phyloP scores from a whole-genome alignment of 2,888 invertebrate species.

The Drosophila neoperkinsi region DNA sequence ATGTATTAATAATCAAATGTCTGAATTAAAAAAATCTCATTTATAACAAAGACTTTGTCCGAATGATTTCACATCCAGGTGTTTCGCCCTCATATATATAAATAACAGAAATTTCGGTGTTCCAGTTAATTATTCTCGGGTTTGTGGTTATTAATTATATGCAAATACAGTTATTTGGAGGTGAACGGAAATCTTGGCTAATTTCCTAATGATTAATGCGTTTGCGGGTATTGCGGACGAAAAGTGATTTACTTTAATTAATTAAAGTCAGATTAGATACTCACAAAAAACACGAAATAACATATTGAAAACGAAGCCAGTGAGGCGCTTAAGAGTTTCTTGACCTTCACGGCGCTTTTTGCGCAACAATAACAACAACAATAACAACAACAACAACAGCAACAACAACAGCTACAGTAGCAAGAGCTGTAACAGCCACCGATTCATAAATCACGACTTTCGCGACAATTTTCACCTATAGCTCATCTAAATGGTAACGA shows the following conservation, averaged over 20 bases:
- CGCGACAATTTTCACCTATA: constrained; percentile 80
- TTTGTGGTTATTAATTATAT: constrained; percentile 44
- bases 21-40: not conserved
- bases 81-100: constrained; percentile 32
- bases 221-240: constrained; percentile 43
- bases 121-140: constrained; percentile 7
- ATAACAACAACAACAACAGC: constrained; percentile 4
- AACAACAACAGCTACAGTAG: constrained; percentile 12
- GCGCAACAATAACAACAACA: constrained; percentile 36
- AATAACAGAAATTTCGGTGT: constrained; percentile 15
- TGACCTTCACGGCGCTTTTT: constrained; percentile 62
- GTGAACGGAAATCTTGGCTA: constrained; percentile 74
- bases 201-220: constrained; percentile 70
- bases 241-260: constrained; percentile 72
- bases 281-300: constrained; percentile 11
- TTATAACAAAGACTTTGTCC: not conserved
- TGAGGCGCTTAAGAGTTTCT: constrained; percentile 63
- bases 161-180: constrained; percentile 73
- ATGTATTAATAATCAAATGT: not conserved
- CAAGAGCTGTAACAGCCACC: constrained; percentile 47
- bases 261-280: constrained; percentile 55
- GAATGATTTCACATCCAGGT: constrained; percentile 17
- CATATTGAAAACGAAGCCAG: constrained; percentile 41
- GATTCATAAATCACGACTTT: constrained; percentile 78
- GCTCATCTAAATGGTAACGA: constrained; percentile 74